phyloP scores from a whole-genome alignment of 2,888 invertebrate species.

The Ferdinandea cuprea region DNA sequence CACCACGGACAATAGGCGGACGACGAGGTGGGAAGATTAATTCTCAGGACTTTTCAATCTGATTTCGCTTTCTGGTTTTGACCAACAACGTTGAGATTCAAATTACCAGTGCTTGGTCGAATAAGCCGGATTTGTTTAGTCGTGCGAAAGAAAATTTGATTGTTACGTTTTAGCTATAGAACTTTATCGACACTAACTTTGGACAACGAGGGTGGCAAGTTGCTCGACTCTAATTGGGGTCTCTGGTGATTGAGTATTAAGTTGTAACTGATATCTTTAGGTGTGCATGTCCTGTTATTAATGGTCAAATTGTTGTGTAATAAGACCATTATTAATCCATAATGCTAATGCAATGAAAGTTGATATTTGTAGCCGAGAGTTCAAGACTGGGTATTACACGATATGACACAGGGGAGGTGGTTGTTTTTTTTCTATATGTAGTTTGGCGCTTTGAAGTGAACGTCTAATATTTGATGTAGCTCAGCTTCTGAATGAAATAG shows the following conservation, averaged over 20 bases:
- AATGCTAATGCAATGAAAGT: conserved; percentile 10
- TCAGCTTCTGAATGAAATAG: too few relatives aligned
- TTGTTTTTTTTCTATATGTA: too few relatives aligned
- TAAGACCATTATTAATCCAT: conserved; percentile 29
- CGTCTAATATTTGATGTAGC: too few relatives aligned
- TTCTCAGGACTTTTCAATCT: conserved; percentile 18
- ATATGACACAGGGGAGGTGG: too few relatives aligned
- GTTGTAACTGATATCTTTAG: conserved; percentile 60
- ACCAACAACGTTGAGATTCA: conserved; percentile 58
- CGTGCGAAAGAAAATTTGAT: conserved; percentile 67
- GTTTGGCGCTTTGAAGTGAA: too few relatives aligned
- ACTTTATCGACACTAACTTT: neutral
- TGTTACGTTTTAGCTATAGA: too few relatives aligned
- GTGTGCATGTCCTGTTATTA: conserved; percentile 36
- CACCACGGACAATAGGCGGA: neutral
- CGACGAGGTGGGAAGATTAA: conserved; percentile 30
- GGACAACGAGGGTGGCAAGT: neutral
- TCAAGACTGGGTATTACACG: too few relatives aligned
- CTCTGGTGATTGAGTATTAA: conserved; percentile 59
- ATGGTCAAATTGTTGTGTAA: conserved; percentile 42
- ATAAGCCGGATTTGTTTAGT: conserved; percentile 73
- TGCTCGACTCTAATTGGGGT: conserved; percentile 52
- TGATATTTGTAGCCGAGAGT: neutral
- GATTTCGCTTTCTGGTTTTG: conserved; percentile 26
- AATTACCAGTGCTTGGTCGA: conserved; percentile 52